A percentile compares a stretch with the other conserved stretches of the same genome.
Evolutionary conservation across 2,888 invertebrate genomes (phyloP).

Genomic region (Branchellion lobata): DNA sequence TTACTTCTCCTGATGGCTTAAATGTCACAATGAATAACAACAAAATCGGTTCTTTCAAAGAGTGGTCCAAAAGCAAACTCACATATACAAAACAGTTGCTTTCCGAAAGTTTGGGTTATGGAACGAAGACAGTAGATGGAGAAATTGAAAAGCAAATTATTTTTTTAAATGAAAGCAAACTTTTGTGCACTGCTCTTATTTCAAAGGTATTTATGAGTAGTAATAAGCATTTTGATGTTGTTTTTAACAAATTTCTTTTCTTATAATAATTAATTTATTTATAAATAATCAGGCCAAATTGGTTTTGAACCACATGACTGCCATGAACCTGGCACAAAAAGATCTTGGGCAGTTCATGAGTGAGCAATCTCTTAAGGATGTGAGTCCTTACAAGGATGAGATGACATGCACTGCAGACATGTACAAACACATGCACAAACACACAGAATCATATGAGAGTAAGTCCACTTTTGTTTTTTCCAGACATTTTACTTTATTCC

Average conservation of each 20-base stretch:
- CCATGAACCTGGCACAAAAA: slow-evolving; percentile 11
- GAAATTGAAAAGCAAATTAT: slow-evolving; percentile 30
- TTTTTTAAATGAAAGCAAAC: slow-evolving; percentile 20
- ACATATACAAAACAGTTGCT: slow-evolving; percentile 29
- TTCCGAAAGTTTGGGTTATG: slow-evolving; percentile 36
- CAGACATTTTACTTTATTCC: too few species aligned
- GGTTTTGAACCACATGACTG: slow-evolving; percentile 8
- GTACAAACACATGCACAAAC: slow-evolving; percentile 8
- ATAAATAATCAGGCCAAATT: neutral
- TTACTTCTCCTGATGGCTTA: neutral
- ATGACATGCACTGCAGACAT: slow-evolving; percentile 31
- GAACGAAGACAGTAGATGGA: slow-evolving; percentile 26
- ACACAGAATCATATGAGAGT: slow-evolving; percentile 20
- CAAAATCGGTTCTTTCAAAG: slow-evolving; percentile 23
- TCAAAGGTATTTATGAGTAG: neutral
- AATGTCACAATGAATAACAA: neutral
- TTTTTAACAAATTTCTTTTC: neutral
- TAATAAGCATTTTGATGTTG: neutral
- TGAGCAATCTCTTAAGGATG: slow-evolving; percentile 16
- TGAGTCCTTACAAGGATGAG: slow-evolving; percentile 4
- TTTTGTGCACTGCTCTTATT: neutral
- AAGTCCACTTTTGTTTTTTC: too few species aligned
- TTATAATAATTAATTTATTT: too few species aligned
- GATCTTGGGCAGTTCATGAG: neutral
- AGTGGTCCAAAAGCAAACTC: slow-evolving; percentile 27